These are phyloP conservation scores for Oligia fasciuncula DNA, from an alignment of 2,888 invertebrate species.

Conservation along the genomic window DNA sequence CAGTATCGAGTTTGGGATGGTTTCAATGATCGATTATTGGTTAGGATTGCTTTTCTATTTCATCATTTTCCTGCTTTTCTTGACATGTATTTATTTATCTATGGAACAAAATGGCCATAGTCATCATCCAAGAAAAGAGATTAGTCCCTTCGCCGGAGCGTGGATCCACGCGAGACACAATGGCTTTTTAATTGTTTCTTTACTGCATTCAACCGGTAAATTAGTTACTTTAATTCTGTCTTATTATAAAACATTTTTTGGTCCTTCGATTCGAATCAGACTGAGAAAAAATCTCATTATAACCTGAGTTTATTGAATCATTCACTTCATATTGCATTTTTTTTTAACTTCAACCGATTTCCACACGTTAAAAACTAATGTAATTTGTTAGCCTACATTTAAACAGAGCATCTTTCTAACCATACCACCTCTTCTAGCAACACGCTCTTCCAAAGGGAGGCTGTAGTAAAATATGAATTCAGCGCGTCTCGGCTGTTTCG, in stretches of 20 bases:
- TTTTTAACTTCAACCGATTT: not conserved
- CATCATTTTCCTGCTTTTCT: not conserved
- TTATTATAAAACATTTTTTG: not conserved
- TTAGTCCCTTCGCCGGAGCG: not conserved
- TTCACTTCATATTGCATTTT: not conserved
- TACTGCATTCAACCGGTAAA: no score
- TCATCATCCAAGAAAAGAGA: not conserved
- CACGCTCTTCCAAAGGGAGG: constrained; percentile 78
- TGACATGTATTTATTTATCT: not conserved
- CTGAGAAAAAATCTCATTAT: not conserved
- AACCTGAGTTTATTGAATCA: not conserved
- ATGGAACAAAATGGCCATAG: not conserved
- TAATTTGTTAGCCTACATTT: not conserved
- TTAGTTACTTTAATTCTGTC: not conserved
- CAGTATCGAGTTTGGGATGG: no score
- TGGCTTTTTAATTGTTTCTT: no score
- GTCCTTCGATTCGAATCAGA: not conserved
- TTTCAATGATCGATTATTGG: not conserved
- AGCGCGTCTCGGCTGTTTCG: constrained; percentile 85
- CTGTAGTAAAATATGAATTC: constrained; percentile 88
- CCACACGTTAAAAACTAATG: not conserved
- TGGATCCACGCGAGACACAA: no score
- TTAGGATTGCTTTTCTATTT: not conserved
- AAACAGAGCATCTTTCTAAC: constrained; percentile 70
- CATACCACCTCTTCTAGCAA: constrained; percentile 69